phyloP scores from a whole-genome alignment of 2,797 vertebrate genomes.

The Tarsius wallacei region DNA sequence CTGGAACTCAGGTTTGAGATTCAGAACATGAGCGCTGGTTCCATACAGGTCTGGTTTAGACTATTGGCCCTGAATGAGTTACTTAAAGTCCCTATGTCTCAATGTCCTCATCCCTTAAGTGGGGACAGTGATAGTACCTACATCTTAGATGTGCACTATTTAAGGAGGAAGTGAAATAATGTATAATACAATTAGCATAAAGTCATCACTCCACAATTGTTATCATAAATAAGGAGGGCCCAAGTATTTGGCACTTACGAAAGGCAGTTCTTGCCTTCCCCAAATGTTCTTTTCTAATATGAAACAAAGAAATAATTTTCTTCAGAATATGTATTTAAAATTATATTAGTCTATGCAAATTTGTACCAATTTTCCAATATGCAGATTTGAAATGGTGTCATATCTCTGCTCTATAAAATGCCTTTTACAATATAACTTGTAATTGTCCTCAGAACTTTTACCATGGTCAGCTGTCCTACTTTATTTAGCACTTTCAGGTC shows the following conservation, averaged over 20 bases:
- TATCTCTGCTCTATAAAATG: neutral
- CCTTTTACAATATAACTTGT: neutral
- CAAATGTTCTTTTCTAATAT: conserved; percentile 20
- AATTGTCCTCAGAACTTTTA: neutral
- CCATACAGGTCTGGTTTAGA: neutral
- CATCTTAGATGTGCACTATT: neutral
- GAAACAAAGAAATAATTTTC: conserved; percentile 34
- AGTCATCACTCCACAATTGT: neutral
- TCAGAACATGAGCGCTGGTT: neutral
- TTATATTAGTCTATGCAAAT: neutral
- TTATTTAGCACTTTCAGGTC: neutral
- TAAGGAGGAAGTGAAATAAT: conserved; percentile 5
- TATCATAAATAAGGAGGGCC: neutral
- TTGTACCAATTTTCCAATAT: neutral
- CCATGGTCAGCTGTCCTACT: neutral
- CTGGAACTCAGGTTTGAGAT: neutral
- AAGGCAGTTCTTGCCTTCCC: neutral
- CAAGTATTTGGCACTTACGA: neutral
- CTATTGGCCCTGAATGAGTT: neutral
- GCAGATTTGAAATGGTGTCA: conserved; percentile 12
- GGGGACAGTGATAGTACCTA: neutral
- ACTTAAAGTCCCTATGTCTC: neutral
- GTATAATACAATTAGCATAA: neutral
- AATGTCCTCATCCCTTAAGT: neutral
- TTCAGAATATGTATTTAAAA: conserved; percentile 7